A percentile compares a stretch with the other conserved stretches of the same genome.
Conservation (phyloP, 2,113 vertebrate species). For the Caracal caracal region DNA sequence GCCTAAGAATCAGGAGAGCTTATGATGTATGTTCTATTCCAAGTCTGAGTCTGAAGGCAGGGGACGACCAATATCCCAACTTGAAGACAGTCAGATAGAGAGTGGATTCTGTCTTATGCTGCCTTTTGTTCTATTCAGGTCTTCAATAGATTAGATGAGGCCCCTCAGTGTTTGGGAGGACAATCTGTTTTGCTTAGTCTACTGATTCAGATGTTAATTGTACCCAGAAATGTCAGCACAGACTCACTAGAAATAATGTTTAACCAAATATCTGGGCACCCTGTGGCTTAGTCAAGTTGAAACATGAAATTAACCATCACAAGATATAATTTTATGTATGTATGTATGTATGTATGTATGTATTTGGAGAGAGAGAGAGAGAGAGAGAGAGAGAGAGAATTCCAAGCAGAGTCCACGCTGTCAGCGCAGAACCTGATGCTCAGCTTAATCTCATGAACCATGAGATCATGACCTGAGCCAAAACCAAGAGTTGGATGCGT, state of each 20-base stretch:
- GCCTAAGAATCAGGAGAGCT: neutral
- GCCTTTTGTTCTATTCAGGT: neutral
- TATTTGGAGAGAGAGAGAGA: too few species aligned
- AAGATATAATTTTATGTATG: neutral
- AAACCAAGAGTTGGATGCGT: too few species aligned
- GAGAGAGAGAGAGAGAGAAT: too few species aligned
- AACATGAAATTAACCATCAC: neutral
- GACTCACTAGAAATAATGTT: neutral
- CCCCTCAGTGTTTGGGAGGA: neutral
- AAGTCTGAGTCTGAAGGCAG: neutral
- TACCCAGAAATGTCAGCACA: neutral
- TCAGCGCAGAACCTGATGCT: too few species aligned
- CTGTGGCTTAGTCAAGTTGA: neutral
- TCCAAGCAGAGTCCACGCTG: too few species aligned
- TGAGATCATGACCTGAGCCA: too few species aligned
- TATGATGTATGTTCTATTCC: neutral
- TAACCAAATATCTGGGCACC: neutral
- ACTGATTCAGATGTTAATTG: neutral
- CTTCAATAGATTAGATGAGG: neutral
- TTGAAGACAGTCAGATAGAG: neutral
- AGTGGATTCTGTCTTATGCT: neutral
- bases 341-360: too few species aligned
- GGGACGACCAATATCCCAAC: neutral
- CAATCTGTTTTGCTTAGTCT: neutral
- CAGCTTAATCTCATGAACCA: too few species aligned